A percentile compares a stretch with the other conserved stretches of the same genome.
phyloP scores from a whole-genome alignment of 2,888 invertebrate species.

The Malthinus flaveolus region DNA sequence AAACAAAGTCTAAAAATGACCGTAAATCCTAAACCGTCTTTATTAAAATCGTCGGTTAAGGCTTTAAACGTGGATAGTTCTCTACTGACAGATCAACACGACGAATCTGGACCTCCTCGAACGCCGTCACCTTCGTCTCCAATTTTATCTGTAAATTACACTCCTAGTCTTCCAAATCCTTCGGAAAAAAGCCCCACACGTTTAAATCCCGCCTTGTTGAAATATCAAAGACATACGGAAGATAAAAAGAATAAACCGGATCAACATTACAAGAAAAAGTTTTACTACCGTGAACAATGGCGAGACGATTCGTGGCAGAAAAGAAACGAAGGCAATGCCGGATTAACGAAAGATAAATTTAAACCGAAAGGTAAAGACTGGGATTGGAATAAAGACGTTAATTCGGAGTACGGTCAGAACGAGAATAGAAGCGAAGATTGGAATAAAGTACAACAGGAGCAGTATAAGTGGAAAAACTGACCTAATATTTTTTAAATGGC shows the following conservation, averaged over 20 bases:
- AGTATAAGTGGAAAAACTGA: constrained; percentile 50
- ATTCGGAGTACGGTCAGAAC: constrained; percentile 18
- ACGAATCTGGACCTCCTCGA: constrained; percentile 59
- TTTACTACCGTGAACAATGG: constrained; percentile 72
- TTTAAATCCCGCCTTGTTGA: constrained; percentile 59
- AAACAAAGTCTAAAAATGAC: constrained; percentile 49
- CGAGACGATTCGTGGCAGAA: constrained; percentile 54
- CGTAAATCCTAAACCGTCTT: constrained; percentile 48
- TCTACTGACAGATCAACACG: constrained; percentile 50
- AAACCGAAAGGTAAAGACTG: constrained; percentile 74
- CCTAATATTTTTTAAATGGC: constrained; percentile 33
- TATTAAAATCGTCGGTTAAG: constrained; percentile 52
- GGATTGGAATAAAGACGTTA: constrained; percentile 63
- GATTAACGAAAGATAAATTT: constrained; percentile 63
- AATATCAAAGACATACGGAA: constrained; percentile 62
- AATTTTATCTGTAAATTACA: constrained; percentile 49
- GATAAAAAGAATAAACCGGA: constrained; percentile 56
- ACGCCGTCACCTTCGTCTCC: constrained; percentile 62
- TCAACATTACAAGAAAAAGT: constrained; percentile 83
- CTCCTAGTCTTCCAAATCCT: constrained; percentile 42
- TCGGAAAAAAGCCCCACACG: constrained; percentile 50
- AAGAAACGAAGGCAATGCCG: constrained; percentile 46
- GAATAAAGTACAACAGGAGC: constrained; percentile 35
- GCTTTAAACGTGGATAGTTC: constrained; percentile 59
- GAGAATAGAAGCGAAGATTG: constrained; percentile 28